These are phyloP conservation scores for Tricholaema leucomelas DNA, from an alignment of 2,113 vertebrate species.

Conservation along the genomic window DNA sequence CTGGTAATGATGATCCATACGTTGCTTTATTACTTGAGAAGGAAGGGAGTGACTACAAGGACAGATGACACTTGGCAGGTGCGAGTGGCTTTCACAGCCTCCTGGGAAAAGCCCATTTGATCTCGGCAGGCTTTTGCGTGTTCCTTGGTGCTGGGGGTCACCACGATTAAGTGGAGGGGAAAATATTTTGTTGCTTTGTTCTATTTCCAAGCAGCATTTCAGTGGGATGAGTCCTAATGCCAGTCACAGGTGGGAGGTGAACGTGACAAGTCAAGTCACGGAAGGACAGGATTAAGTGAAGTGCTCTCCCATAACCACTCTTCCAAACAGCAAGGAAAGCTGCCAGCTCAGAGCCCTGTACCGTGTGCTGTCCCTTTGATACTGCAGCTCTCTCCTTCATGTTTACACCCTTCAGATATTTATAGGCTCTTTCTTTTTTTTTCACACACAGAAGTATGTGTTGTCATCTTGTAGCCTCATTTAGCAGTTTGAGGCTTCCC, in stretches of 20 bases:
- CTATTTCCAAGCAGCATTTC: not conserved
- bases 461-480: slow-evolving; percentile 20
- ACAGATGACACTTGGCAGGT: not conserved
- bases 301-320: not conserved
- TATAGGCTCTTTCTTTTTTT: slow-evolving; percentile 3
- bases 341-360: slow-evolving; percentile 19
- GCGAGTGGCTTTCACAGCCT: not conserved
- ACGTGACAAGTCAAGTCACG: not conserved
- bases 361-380: not conserved
- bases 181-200: not conserved
- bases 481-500: slow-evolving; percentile 24
- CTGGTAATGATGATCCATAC: slow-evolving; percentile 4
- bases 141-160: accelerated
- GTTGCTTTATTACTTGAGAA: not conserved
- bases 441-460: not conserved
- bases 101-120: not conserved
- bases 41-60: not conserved
- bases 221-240: not conserved
- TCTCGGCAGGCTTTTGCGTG: not conserved
- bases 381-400: slow-evolving; percentile 21
- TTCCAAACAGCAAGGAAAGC: not conserved
- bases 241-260: not conserved
- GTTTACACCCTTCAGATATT: slow-evolving; percentile 67
- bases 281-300: not conserved
- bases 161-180: not conserved